Base-by-base conservation (phyloP, 1,140 invertebrate genomes). In the Macrobrachium nipponense region DNA sequence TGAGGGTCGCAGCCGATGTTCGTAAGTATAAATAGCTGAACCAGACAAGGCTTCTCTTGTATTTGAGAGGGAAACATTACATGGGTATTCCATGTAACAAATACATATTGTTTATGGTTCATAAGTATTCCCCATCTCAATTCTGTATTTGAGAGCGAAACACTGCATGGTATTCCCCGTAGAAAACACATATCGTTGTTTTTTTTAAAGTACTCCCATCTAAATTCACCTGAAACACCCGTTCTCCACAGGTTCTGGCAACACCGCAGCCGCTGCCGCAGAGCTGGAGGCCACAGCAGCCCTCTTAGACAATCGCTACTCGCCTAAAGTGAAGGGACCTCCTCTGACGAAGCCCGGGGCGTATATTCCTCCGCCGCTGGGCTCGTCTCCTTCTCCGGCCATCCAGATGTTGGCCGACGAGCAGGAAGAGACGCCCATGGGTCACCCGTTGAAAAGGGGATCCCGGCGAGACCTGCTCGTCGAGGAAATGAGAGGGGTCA, bases 221-320 rank as follows among this genome's bases (percentile, higher is more conserved):
- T 23, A 36, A 20, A 18, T 27, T 17, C 5, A 20, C 5, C n/a
- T 15, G 36, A 0, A 5, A 11, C n/a, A 15, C 2, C 15, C 2
- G 15, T n/a, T 20, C 10, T 18, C 43, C 89, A 88, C 90, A 91
- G 91, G 90, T 86, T 90, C 90, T 90, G 79, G 90, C 91, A 64
- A 93, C 92, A 18, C 92, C 92, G 89, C 92, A 92, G 86, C 92
- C 92, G 84, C 90, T 82, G 72, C 91, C 80, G 91, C 78, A 78
- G 90, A 89, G 91, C 92, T 84, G 90, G 90, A 89, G 91, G 89
- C 88, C 91, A 91, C 60, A 92, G 92, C 83, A 90, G 83, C 61
- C 90, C 90, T 36, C 90, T 92, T 75, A 91, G 90, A 66, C 91
- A 91, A 81, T 89, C 89, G 51, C 91, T 92, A 59, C 92, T 91